Evolutionary conservation across 2,113 vertebrate species (phyloP).

Genomic region (Sceloporus tristichus): DNA sequence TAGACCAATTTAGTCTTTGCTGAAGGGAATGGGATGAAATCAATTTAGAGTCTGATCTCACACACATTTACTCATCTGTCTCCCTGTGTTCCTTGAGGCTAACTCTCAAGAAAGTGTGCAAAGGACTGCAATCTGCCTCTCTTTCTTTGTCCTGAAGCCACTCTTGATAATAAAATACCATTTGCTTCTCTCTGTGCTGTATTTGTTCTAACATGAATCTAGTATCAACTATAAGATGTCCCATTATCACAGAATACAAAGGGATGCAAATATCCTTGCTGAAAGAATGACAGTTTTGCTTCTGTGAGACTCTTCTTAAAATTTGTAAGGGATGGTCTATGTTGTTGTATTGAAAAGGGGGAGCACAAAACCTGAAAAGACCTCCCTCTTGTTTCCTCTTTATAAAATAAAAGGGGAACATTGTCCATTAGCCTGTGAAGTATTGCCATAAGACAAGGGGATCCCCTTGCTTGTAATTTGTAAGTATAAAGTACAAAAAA

Average conservation of each 20-base stretch:
- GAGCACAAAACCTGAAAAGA: background rate
- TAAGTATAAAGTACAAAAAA: background rate
- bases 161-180: conserved; percentile 1
- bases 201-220: conserved; percentile 1
- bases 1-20: conserved; percentile 18
- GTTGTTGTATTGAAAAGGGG: background rate
- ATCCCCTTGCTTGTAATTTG: background rate
- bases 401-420: background rate
- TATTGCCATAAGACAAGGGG: background rate
- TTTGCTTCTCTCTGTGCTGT: background rate
- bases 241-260: background rate
- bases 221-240: background rate
- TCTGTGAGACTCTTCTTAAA: background rate
- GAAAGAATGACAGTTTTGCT: background rate
- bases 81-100: background rate
- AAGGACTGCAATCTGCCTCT: background rate
- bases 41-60: conserved; percentile 3
- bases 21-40: conserved; percentile 25
- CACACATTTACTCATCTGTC: background rate
- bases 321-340: background rate
- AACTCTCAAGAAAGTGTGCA: background rate
- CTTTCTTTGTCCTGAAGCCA: background rate
- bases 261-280: background rate
- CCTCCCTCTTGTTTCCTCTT: background rate
- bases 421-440: background rate